These are phyloP conservation scores for Melipona quadrifasciata DNA, from an alignment of 1,140 invertebrate species.

Conservation along the genomic window DNA sequence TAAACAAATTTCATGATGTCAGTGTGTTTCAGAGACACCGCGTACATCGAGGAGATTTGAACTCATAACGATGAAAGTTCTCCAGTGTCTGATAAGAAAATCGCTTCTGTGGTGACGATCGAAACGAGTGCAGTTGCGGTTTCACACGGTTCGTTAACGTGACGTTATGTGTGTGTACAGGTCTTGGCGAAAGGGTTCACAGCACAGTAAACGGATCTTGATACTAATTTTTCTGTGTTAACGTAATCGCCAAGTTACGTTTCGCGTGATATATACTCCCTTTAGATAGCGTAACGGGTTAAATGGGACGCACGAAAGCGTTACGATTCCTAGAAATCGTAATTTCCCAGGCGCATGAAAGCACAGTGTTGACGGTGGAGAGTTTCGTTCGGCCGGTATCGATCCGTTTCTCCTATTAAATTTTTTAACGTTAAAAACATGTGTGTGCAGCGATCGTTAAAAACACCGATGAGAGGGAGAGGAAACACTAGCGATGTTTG, in stretches of 20 bases:
- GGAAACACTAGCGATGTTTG: not conserved
- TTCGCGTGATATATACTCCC: not conserved
- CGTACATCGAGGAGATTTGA: not conserved
- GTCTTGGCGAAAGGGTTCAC: not conserved
- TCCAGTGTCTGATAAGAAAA: not conserved
- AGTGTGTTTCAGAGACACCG: not conserved
- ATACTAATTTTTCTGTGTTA: constrained; percentile 20
- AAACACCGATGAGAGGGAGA: too few species aligned
- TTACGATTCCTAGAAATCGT: constrained; percentile 14
- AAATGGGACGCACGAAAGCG: not conserved
- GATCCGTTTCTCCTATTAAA: not conserved
- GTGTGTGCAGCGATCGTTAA: not conserved
- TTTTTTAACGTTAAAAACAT: not conserved
- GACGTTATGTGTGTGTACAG: not conserved
- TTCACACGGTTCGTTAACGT: not conserved
- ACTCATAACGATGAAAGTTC: not conserved
- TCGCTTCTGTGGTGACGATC: not conserved
- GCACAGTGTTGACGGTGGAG: not conserved
- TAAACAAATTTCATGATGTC: too few species aligned
- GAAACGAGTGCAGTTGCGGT: not conserved
- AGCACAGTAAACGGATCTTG: not conserved
- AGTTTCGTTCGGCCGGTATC: not conserved
- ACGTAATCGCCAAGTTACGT: not conserved
- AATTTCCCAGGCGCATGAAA: not conserved
- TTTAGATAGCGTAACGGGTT: not conserved